Base-by-base conservation (phyloP, 2,888 invertebrate genomes). In the Sesamia inferens region DNA sequence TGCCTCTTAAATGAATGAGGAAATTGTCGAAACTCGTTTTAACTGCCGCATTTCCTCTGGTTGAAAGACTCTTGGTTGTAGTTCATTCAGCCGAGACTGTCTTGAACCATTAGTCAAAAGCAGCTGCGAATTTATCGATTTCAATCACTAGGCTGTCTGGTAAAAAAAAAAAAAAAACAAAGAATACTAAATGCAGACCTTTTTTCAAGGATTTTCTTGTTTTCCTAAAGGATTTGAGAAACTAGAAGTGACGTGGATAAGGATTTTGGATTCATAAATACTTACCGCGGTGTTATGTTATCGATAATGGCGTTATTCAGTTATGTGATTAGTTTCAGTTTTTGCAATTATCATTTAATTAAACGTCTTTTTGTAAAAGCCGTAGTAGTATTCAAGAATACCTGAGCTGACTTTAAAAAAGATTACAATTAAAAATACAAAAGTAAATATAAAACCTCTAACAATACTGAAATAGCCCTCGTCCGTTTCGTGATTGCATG, bases 401-500 rank as follows among this genome's bases (percentile, higher is more conserved):
- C n/a, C 16, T 19, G 22, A 19, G 14, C 16, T 4, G 5, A 31
- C n/a, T 39, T 16, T 65, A 7, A 31, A 57, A 51, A 57, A 57
- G 0, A 57, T 55, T 57, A 57, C n/a, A 22, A 16, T 14, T 39
- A 16, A 65, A 57, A 39, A 16, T 16, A n/a, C 11, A 62, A 68
- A 68, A 64, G 24, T 83, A 54, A 65, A 70, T 55, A 61, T n/a
- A 47, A 74, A 70, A 62, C 64, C 68, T 24, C 68, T 75, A 72
- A 72, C 77, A 71, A 61, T 58, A 19, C 76, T 58, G 74, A 78
- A 85, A 84, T 73, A 68, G 70, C 81, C 66, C 62, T 65, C 71
- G 74, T 78, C 71, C 71, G 68, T 68, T 66, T 76, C 73, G 74
- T 84, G 90, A 92, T 92, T 92, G 88, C 82, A 91, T 64, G 78